Evolutionary conservation across 2,888 invertebrate species (phyloP).

Genomic region (Pterobdella sp.): DNA sequence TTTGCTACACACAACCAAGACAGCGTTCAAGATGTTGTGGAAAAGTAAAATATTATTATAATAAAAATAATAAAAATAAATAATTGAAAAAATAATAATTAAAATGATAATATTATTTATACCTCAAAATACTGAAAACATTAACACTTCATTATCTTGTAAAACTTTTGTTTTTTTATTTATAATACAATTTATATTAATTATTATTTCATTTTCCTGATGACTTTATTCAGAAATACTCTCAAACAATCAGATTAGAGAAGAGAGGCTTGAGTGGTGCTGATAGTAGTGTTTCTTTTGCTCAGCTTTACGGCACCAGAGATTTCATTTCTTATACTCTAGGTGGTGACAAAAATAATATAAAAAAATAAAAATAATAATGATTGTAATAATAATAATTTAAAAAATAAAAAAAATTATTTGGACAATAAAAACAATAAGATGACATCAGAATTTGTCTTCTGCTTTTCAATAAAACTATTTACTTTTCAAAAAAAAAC

Average conservation of each 20-base stretch:
- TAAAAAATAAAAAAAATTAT: not conserved
- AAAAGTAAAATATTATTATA: not conserved
- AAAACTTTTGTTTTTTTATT: too few species aligned
- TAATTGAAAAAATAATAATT: not conserved
- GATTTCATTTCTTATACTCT: constrained; percentile 53
- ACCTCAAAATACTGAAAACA: too few species aligned
- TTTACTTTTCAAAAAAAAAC: too few species aligned
- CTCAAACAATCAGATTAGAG: constrained; percentile 5
- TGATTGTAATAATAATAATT: not conserved
- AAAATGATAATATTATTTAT: too few species aligned
- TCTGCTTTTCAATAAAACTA: too few species aligned
- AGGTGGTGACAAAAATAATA: constrained; percentile 44
- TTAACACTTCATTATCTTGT: too few species aligned
- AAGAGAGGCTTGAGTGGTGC: constrained; percentile 11
- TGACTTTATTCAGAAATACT: too few species aligned
- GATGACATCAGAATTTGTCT: too few species aligned
- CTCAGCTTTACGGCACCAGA: constrained; percentile 55
- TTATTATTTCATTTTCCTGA: too few species aligned
- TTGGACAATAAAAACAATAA: too few species aligned
- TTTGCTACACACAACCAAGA: constrained; percentile 54
- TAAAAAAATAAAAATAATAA: not conserved
- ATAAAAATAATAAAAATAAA: not conserved
- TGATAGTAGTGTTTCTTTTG: constrained; percentile 48
- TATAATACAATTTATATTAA: too few species aligned
- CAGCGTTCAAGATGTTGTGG: constrained; percentile 39